Evolutionary conservation across 1,140 invertebrate species (phyloP).

Genomic region (Diploscapter pachys): DNA sequence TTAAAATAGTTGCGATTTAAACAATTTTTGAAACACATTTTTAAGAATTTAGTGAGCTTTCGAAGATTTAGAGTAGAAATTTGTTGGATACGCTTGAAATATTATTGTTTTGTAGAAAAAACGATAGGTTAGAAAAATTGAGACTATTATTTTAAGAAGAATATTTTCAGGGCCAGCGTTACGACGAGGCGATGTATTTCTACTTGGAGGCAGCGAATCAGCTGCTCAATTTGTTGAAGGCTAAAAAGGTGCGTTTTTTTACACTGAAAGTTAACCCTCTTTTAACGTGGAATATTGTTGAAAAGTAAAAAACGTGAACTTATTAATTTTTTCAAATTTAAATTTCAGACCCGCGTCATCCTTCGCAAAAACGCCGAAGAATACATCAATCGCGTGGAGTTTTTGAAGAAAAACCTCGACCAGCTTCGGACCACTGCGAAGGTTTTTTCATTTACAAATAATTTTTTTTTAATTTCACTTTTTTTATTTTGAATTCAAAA

Average conservation of each 20-base stretch:
- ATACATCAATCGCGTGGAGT: conserved; percentile 32
- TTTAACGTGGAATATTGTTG: background rate
- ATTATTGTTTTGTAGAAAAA: background rate
- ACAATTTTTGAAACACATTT: no score
- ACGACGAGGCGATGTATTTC: conserved; percentile 36
- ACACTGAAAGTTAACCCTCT: no score
- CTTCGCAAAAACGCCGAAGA: conserved; percentile 30
- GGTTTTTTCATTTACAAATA: background rate
- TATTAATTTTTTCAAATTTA: background rate
- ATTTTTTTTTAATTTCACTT: background rate
- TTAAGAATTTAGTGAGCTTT: no score
- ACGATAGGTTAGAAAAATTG: no score
- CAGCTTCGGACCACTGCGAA: conserved; percentile 9
- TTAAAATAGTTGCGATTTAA: no score
- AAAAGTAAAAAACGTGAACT: background rate
- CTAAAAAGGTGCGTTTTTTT: conserved; percentile 13
- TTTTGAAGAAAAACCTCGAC: conserved; percentile 21
- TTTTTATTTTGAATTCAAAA: background rate
- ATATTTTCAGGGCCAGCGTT: conserved; percentile 14
- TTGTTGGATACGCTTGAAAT: background rate
- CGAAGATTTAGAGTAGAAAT: background rate
- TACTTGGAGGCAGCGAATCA: conserved; percentile 28
- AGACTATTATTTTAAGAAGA: no score
- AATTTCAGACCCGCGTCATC: conserved; percentile 20
- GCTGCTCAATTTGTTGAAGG: conserved; percentile 13